Base-by-base conservation (phyloP, 1,140 invertebrate genomes). In the Drosophila subobscura region DNA sequence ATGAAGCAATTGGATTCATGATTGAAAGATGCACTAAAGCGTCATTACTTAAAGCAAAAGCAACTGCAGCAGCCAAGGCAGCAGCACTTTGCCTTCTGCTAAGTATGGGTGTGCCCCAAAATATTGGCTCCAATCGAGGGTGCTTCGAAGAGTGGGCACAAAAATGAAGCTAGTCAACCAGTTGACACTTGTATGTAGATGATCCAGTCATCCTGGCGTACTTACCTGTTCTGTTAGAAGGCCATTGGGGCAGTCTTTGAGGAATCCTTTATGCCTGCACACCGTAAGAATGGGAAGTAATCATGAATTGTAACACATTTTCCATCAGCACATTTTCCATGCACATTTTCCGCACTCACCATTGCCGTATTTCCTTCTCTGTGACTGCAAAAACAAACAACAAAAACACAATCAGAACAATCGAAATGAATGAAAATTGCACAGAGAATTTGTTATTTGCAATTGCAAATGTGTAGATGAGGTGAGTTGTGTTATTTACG, bases 211-310 rank as follows among this genome's bases (percentile, higher is more conserved):
- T 37, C 10, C 2, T 33, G 10, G 4, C 3, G 8, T 73, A 91
- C 93, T 92, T 92, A 97, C 97, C 95, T 97, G 96, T 93, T 98
- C 97, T 68, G 97, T 98, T 16, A 98, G 94, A 74, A 97, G 94
- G 64, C 97, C 97, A 91, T 98, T 97, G 25, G 97, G 97, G 92
- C 97, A 98, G 92, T 98, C 97, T 93, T 97, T 98, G 50, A 98
- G 93, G 91, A 98, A 98, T 91, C 97, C 97, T 95, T 98, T 98
- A 93, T 98, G 96, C 97, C 97, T 98, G 92, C 16, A 93, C 73
- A 85, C 90, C 64, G 72, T 64, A 72, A 77, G 40, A 58, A 65
- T 55, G 25, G 23, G n/a, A 40, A 14, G 33, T 33, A 29, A 37
- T 37, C 33, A 37, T 37, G 12, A 0, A 4, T 37, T 33, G 29